These are phyloP conservation scores for Aeoliscus strigatus DNA, from an alignment of 2,797 vertebrate genomes.

Conservation along the genomic window DNA sequence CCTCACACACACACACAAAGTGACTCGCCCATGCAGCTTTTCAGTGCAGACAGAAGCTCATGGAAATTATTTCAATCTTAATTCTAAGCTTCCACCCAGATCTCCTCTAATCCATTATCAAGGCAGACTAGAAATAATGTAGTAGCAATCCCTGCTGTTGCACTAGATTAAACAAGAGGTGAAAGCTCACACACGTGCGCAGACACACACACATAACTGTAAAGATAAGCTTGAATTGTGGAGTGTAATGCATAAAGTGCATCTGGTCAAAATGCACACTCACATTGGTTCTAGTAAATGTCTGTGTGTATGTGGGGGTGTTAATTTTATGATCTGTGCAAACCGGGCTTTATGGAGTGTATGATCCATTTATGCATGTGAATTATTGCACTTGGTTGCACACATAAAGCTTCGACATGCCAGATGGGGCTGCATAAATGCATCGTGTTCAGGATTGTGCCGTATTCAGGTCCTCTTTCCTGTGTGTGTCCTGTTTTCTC, in stretches of 20 bases:
- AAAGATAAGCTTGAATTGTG: slow-evolving; percentile 12
- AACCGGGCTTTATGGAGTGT: slow-evolving; percentile 9
- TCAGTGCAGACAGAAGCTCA: slow-evolving; percentile 18
- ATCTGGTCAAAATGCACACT: slow-evolving; percentile 4
- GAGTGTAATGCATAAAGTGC: slow-evolving; percentile 6
- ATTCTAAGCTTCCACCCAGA: slow-evolving; percentile 25
- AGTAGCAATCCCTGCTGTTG: slow-evolving; percentile 23
- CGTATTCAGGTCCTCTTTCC: slow-evolving; percentile 1
- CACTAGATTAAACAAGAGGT: slow-evolving; percentile 31
- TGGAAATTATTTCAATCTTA: slow-evolving; percentile 24
- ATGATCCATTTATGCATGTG: slow-evolving; percentile 32
- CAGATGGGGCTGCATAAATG: slow-evolving; percentile 27
- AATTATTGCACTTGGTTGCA: slow-evolving; percentile 37
- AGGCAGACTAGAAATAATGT: slow-evolving; percentile 35
- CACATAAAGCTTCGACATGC: slow-evolving; percentile 23
- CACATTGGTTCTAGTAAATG: slow-evolving; percentile 4
- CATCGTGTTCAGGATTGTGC: slow-evolving; percentile 1
- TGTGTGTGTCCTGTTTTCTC: slow-evolving; percentile 2
- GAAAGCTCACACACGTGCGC: slow-evolving; percentile 12
- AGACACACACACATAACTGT: too few species aligned
- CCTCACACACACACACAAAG: too few species aligned
- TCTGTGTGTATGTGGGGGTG: slow-evolving; percentile 2
- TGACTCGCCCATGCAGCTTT: slow-evolving; percentile 8
- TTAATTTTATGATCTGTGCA: slow-evolving; percentile 7
- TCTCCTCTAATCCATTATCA: slow-evolving; percentile 40